A percentile compares a stretch with the other conserved stretches of the same genome.
Conservation (phyloP, 35 echinoderm and acorn worm species). For the Strongylocentrotus purpuratus region DNA sequence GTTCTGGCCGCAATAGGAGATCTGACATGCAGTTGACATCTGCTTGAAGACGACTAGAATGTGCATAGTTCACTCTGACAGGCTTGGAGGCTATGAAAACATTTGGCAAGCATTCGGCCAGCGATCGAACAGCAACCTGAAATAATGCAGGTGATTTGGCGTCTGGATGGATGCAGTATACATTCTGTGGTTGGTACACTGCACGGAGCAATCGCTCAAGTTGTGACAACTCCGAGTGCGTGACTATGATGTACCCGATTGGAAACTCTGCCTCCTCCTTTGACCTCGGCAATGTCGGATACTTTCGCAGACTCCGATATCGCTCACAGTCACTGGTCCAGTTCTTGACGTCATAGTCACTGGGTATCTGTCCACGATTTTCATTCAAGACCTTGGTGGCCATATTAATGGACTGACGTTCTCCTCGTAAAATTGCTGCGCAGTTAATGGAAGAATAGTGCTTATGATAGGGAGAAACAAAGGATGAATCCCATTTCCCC, state of each 20-base stretch:
- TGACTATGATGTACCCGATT: constrained; percentile 76
- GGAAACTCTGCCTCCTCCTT: constrained; percentile 77
- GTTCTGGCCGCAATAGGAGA: background rate
- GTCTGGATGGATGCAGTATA: constrained; percentile 82
- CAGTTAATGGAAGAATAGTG: constrained; percentile 14
- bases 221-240: constrained; percentile 70
- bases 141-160: constrained; percentile 48
- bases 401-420: constrained; percentile 27
- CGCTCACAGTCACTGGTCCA: constrained; percentile 66
- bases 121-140: constrained; percentile 34
- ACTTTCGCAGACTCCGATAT: constrained; percentile 55
- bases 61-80: constrained; percentile 51
- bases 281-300: constrained; percentile 55
- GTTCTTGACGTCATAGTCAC: constrained; percentile 50
- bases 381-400: constrained; percentile 29
- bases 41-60: constrained; percentile 52
- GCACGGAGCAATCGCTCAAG: constrained; percentile 67
- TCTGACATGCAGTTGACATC: constrained; percentile 67
- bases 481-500: constrained; percentile 18
- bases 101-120: constrained; percentile 60
- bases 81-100: constrained; percentile 62
- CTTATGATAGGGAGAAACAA: background rate
- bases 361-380: constrained; percentile 39
- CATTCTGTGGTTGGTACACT: constrained; percentile 78
- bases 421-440: constrained; percentile 18